phyloP scores from a whole-genome alignment of 2,113 vertebrate species.

The Phalacrocorax carbo region DNA sequence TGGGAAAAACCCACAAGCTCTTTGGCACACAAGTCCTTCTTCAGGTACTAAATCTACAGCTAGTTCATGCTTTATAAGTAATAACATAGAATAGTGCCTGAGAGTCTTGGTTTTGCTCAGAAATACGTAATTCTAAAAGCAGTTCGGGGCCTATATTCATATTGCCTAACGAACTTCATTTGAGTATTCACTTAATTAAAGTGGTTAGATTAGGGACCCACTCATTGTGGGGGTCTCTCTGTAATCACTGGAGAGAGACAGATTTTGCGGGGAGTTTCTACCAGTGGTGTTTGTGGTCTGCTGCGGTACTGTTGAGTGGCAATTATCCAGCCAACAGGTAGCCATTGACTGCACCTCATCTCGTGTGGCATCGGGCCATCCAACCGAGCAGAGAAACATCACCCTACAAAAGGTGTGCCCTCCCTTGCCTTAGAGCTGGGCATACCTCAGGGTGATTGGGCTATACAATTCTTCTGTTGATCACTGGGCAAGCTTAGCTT shows the following conservation, averaged over 20 bases:
- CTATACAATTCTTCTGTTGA: not conserved
- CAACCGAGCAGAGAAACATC: not conserved
- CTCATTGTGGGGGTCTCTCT: not conserved
- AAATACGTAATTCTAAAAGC: not conserved
- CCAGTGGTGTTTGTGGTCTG: not conserved
- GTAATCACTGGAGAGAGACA: not conserved
- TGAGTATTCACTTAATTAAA: not conserved
- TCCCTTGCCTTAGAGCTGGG: not conserved
- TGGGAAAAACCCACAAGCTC: not conserved
- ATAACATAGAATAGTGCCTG: not conserved
- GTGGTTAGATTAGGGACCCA: not conserved
- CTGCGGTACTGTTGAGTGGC: not conserved
- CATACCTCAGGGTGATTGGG: not conserved
- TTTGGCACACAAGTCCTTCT: not conserved
- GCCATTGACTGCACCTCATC: not conserved
- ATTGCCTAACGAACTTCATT: not conserved
- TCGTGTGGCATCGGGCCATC: rapidly evolving
- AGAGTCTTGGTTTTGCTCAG: not conserved
- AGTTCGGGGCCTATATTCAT: not conserved
- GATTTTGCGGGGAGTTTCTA: not conserved
- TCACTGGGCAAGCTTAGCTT: not conserved
- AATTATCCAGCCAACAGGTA: not conserved
- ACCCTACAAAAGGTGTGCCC: not conserved
- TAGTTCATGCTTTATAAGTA: not conserved
- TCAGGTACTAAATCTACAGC: not conserved